Conservation (phyloP, 2,113 vertebrate species). For the Neotragus pygmaeus region DNA sequence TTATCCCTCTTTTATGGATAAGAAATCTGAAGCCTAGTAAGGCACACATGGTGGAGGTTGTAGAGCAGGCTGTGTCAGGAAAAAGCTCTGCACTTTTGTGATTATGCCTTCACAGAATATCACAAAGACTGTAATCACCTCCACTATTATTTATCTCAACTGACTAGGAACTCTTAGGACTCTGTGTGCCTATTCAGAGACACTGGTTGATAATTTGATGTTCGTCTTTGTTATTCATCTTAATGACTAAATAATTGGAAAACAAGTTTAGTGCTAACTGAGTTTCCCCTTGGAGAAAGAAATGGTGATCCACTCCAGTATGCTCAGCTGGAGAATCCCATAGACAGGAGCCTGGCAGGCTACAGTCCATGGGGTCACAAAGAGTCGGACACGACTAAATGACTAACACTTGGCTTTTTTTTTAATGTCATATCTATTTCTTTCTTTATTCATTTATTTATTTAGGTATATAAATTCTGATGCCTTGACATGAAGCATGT, state of each 20-base stretch:
- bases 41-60: not conserved
- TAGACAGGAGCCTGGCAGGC: not conserved
- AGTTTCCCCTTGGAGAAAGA: not conserved
- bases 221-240: not conserved
- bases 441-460: too few species aligned
- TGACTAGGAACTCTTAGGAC: not conserved
- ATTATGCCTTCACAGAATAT: not conserved
- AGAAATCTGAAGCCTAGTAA: not conserved
- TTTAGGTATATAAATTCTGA: too few species aligned
- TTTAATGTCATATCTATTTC: too few species aligned
- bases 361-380: not conserved
- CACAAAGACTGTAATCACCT: not conserved
- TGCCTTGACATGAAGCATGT: too few species aligned
- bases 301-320: not conserved
- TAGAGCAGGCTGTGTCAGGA: not conserved
- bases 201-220: not conserved
- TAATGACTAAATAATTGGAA: not conserved
- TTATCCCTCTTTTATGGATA: not conserved
- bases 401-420: not conserved
- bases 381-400: not conserved
- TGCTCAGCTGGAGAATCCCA: not conserved
- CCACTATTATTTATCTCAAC: not conserved
- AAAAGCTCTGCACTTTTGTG: not conserved
- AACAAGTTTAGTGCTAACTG: not conserved
- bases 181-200: not conserved